These are phyloP conservation scores for Macquaria ambigua DNA, from an alignment of 2,113 vertebrate species.

Conservation along the genomic window DNA sequence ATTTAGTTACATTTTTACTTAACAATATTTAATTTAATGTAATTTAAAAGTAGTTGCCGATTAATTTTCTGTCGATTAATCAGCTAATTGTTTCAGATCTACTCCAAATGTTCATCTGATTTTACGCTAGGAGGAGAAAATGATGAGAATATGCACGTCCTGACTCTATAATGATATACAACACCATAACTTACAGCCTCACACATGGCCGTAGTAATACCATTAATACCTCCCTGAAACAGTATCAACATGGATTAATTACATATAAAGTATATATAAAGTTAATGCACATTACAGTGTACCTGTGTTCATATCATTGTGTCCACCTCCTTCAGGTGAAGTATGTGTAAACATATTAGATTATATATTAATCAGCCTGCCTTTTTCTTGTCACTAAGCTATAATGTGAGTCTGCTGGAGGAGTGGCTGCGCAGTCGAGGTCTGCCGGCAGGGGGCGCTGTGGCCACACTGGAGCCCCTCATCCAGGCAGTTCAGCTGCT, in stretches of 20 bases:
- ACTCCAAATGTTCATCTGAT: no score
- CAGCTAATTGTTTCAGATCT: no score
- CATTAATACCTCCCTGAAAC: no score
- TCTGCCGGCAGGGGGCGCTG: constrained; percentile 82
- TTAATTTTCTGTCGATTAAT: no score
- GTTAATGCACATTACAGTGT: background rate
- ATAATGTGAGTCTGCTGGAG: constrained; percentile 86
- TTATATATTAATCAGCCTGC: background rate
- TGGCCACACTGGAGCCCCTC: constrained; percentile 83
- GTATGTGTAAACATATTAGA: background rate
- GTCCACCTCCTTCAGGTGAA: background rate
- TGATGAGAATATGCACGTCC: no score
- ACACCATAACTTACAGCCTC: no score
- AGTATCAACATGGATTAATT: background rate
- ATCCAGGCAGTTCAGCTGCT: constrained; percentile 88
- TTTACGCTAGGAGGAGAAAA: no score
- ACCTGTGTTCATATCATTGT: background rate
- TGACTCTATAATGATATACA: no score
- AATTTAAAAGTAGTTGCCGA: no score
- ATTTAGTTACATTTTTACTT: no score
- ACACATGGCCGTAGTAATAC: no score
- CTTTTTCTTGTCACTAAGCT: constrained; percentile 63
- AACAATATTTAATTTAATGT: no score
- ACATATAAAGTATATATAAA: background rate
- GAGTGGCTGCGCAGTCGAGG: constrained; percentile 85